phyloP scores from a whole-genome alignment of 2,797 vertebrate species.

The Cercopithecus diana region DNA sequence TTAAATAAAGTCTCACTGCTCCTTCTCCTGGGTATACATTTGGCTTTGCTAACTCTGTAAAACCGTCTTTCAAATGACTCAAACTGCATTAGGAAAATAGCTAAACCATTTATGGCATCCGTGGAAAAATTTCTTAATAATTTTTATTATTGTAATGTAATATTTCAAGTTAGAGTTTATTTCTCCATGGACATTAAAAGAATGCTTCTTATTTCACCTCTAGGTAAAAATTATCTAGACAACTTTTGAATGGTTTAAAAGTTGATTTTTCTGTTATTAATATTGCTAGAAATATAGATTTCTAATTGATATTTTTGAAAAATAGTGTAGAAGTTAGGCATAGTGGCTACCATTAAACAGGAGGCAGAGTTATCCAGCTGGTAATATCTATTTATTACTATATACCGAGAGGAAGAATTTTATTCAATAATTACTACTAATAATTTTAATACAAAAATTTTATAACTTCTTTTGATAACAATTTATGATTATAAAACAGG shows the following conservation, averaged over 20 bases:
- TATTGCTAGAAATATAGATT: not conserved
- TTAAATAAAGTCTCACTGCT: slow-evolving; percentile 62
- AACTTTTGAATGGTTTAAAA: slow-evolving; percentile 15
- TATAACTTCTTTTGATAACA: not conserved
- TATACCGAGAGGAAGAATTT: not conserved
- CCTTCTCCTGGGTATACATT: slow-evolving; percentile 43
- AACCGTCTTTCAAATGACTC: slow-evolving; percentile 55
- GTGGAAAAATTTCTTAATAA: not conserved
- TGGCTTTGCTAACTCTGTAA: slow-evolving; percentile 23
- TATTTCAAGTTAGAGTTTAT: slow-evolving; percentile 41
- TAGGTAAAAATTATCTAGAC: slow-evolving; percentile 25
- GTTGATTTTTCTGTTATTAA: not conserved
- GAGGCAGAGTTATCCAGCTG: not conserved
- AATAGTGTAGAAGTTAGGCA: not conserved
- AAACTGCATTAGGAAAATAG: slow-evolving; percentile 55
- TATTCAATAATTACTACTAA: not conserved
- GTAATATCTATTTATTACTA: not conserved
- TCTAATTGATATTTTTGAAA: not conserved
- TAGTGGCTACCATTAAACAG: not conserved
- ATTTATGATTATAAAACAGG: not conserved
- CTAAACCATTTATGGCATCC: slow-evolving; percentile 14
- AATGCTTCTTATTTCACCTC: not conserved
- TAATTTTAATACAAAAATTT: not conserved
- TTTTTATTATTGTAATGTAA: slow-evolving; percentile 42
- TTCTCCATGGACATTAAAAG: not conserved